These are phyloP conservation scores for Poeciliopsis occidentalis DNA, from an alignment of 2,113 vertebrate species.

Conservation along the genomic window DNA sequence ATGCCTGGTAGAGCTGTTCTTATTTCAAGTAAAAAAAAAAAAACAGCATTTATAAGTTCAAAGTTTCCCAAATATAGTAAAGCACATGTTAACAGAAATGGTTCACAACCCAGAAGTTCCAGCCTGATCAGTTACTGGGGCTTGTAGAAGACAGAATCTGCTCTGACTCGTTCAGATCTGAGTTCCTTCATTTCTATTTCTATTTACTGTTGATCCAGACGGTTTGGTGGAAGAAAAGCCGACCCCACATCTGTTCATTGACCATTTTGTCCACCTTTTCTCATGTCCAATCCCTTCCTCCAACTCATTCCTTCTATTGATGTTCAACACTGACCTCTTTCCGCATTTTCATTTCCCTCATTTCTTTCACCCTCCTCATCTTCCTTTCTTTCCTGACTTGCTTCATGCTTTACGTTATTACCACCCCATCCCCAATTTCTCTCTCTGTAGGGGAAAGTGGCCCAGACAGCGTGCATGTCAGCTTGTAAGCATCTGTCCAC, in stretches of 20 bases:
- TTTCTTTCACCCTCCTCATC: constrained; percentile 18
- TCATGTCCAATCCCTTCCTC: background rate
- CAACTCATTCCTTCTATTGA: background rate
- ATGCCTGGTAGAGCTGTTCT: no score
- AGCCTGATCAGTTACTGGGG: background rate
- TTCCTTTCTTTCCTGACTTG: constrained; percentile 24
- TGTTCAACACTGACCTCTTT: constrained; percentile 5
- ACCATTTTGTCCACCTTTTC: background rate
- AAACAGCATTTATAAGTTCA: no score
- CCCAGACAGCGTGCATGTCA: constrained; percentile 98
- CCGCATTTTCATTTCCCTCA: background rate
- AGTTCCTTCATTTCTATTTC: background rate
- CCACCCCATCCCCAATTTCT: background rate
- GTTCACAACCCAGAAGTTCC: background rate
- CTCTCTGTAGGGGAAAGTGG: constrained; percentile 91
- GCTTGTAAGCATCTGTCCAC: constrained; percentile 98
- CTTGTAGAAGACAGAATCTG: background rate
- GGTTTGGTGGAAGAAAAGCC: background rate
- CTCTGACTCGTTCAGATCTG: background rate
- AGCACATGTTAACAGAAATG: no score
- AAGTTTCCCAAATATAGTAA: no score
- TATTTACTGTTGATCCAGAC: background rate
- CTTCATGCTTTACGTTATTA: constrained; percentile 30
- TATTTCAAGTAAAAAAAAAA: no score
- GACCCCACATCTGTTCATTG: background rate